A percentile compares a stretch with the other conserved stretches of the same genome.
These are phyloP conservation scores for Morus bassanus DNA, from an alignment of 2,797 vertebrate genomes.

Conservation along the genomic window DNA sequence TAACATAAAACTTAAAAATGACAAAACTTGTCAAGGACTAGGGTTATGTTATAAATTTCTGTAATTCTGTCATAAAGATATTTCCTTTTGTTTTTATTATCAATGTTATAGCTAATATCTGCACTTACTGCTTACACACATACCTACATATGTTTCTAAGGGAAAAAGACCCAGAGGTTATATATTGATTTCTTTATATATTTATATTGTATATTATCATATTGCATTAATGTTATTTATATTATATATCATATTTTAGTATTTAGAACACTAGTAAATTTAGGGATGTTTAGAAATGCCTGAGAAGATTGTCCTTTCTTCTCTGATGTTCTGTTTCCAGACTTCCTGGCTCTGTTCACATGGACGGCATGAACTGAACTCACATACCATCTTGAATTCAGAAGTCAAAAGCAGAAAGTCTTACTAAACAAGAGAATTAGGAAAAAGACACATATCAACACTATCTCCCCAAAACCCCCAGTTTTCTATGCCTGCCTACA, in stretches of 20 bases:
- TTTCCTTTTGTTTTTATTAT: background rate
- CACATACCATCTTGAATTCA: background rate
- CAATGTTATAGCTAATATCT: background rate
- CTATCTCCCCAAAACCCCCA: background rate
- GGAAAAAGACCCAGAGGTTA: accelerated
- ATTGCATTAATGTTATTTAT: too few relatives aligned
- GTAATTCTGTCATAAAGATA: background rate
- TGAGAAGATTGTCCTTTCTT: background rate
- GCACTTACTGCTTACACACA: background rate
- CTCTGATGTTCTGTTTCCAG: background rate
- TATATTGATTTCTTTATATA: background rate
- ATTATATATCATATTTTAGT: background rate
- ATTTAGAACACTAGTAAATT: background rate
- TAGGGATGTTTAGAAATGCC: background rate
- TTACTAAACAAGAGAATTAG: background rate
- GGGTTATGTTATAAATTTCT: background rate
- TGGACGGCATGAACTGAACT: background rate
- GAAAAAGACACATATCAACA: background rate
- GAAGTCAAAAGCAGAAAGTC: background rate
- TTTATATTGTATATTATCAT: background rate
- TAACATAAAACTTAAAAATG: background rate
- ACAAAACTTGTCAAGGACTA: background rate
- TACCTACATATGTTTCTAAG: background rate
- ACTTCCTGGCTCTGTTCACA: background rate
- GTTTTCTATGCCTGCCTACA: background rate